Evolutionary conservation across 92 coral and sea anemone species (phyloP).

Genomic region (Palythoa caribaeorum): DNA sequence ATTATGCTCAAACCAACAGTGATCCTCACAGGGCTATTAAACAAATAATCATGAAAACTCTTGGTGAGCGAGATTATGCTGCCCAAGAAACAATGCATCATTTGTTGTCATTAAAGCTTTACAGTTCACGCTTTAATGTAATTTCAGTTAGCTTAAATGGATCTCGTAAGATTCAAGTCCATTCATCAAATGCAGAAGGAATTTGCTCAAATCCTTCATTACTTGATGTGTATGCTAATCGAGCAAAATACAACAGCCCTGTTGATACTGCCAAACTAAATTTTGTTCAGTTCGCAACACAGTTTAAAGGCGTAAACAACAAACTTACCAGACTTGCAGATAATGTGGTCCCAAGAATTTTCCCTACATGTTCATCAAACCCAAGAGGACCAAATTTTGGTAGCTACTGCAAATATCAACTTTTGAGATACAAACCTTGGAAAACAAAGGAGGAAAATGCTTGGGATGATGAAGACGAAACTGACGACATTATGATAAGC

Average conservation of each 20-base stretch:
- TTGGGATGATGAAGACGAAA: slow-evolving; percentile 9
- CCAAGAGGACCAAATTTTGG: slow-evolving; percentile 79
- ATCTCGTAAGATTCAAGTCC: slow-evolving; percentile 33
- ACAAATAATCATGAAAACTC: slow-evolving; percentile 48
- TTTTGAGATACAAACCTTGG: slow-evolving; percentile 82
- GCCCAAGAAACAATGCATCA: slow-evolving; percentile 64
- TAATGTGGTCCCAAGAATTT: slow-evolving; percentile 71
- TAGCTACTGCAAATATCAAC: slow-evolving; percentile 77
- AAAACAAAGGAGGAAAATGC: slow-evolving; percentile 61
- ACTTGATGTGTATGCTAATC: slow-evolving; percentile 57
- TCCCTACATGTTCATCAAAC: slow-evolving; percentile 72
- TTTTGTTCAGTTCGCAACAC: slow-evolving; percentile 78
- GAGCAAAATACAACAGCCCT: slow-evolving; percentile 57
- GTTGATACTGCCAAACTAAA: slow-evolving; percentile 49
- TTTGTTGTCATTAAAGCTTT: slow-evolving; percentile 41
- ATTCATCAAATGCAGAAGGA: slow-evolving; percentile 13
- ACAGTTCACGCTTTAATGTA: slow-evolving; percentile 54
- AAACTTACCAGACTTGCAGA: slow-evolving; percentile 72
- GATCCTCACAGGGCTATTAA: slow-evolving; percentile 51
- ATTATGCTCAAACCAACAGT: slow-evolving; percentile 25
- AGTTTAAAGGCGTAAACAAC: slow-evolving; percentile 62
- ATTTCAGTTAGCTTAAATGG: slow-evolving; percentile 55
- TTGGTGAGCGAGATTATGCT: slow-evolving; percentile 66
- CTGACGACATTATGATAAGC: slow-evolving; percentile 68
- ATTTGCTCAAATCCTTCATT: slow-evolving; percentile 60